phyloP scores from a whole-genome alignment of 2,797 vertebrate genomes.

The Trichosurus vulpecula region DNA sequence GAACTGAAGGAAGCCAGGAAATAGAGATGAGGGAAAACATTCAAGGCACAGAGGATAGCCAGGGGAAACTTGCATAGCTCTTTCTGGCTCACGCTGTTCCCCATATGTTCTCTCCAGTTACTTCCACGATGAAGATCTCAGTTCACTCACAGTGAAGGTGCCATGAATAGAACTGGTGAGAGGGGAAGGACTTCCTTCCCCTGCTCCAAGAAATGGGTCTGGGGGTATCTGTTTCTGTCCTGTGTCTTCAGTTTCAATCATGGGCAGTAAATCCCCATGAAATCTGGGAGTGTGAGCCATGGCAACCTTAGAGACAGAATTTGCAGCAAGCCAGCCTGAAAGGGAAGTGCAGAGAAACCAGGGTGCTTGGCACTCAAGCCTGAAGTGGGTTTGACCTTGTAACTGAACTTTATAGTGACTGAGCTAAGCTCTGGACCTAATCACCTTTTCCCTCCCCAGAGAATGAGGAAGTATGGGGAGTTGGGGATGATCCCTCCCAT shows the following conservation, averaged over 20 bases:
- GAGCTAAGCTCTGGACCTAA: not conserved
- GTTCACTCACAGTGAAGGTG: not conserved
- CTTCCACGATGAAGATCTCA: not conserved
- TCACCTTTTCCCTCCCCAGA: not conserved
- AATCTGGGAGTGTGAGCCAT: not conserved
- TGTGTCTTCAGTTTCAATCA: not conserved
- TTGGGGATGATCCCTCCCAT: not conserved
- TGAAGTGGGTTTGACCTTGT: not conserved
- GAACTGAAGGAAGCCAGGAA: not conserved
- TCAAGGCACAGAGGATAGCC: not conserved
- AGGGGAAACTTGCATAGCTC: not conserved
- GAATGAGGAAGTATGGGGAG: too few species aligned
- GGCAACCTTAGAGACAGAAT: not conserved
- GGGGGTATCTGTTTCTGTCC: not conserved
- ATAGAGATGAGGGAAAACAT: not conserved
- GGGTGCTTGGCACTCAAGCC: not conserved
- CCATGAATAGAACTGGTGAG: not conserved
- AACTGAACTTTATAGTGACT: not conserved
- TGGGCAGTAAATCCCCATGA: not conserved
- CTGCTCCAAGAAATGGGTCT: not conserved
- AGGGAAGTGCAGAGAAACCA: not conserved
- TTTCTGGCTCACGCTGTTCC: not conserved
- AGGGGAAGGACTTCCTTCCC: not conserved
- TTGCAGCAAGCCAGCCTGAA: not conserved
- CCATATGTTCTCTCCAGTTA: not conserved